A percentile compares a stretch with the other conserved stretches of the same genome.
phyloP scores from a whole-genome alignment of 2,888 invertebrate genomes.

The Lymantria dispar region DNA sequence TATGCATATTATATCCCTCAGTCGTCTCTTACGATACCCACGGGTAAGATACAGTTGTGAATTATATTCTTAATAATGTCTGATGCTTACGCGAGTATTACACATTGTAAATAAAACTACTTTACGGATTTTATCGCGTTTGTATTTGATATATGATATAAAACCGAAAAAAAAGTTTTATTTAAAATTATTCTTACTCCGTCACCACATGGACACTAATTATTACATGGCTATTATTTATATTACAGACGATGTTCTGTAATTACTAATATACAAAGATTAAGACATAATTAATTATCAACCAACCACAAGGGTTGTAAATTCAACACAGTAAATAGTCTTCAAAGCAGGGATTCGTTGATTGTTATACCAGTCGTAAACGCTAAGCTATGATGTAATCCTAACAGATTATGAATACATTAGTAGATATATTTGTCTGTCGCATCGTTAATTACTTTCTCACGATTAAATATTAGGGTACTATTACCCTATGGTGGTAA shows the following conservation, averaged over 20 bases:
- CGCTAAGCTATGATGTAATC: constrained; percentile 1
- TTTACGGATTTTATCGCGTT: too few species aligned
- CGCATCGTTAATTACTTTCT: constrained; percentile 1
- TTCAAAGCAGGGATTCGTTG: constrained; percentile 1
- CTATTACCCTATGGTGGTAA: background rate
- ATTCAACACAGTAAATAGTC: constrained; percentile 4
- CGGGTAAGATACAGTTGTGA: too few species aligned
- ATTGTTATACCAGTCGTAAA: constrained; percentile 6
- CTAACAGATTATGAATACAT: background rate
- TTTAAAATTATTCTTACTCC: too few species aligned
- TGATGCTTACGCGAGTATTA: too few species aligned
- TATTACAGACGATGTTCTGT: background rate
- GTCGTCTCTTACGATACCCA: too few species aligned
- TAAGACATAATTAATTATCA: constrained; percentile 1
- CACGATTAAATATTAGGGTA: background rate
- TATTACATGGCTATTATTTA: too few species aligned
- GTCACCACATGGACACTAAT: too few species aligned
- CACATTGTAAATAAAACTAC: too few species aligned
- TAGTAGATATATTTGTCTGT: constrained; percentile 5
- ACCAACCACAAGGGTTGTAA: constrained; percentile 3
- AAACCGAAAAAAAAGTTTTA: too few species aligned
- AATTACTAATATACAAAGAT: background rate
- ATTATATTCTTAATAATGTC: too few species aligned
- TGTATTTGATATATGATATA: too few species aligned
- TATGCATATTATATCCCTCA: too few species aligned